A percentile compares a stretch with the other conserved stretches of the same genome.
These are phyloP conservation scores for Nothobranchius kuhntae DNA, from an alignment of 2,113 vertebrate genomes.

Conservation along the genomic window DNA sequence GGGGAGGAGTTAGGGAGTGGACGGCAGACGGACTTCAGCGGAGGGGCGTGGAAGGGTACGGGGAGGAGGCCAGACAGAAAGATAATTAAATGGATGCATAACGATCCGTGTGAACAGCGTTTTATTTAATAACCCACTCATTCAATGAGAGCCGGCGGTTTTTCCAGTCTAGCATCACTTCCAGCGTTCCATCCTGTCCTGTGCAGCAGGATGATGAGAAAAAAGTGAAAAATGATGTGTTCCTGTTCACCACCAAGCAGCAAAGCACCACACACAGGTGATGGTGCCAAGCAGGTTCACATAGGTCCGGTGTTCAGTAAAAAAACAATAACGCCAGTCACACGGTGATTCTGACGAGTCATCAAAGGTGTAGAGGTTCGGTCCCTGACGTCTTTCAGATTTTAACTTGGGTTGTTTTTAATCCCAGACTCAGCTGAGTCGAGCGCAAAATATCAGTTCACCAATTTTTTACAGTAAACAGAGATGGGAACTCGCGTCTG, in stretches of 20 bases:
- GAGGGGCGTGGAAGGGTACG: constrained; percentile 38
- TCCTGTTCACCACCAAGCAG: constrained; percentile 34
- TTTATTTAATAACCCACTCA: constrained; percentile 47
- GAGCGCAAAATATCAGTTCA: background rate
- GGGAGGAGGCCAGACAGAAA: constrained; percentile 51
- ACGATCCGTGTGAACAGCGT: constrained; percentile 52
- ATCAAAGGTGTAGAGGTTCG: too few species aligned
- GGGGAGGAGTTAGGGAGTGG: constrained; percentile 53
- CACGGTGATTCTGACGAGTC: too few species aligned
- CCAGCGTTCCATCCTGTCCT: constrained; percentile 26
- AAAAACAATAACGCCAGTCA: too few species aligned
- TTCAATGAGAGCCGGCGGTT: constrained; percentile 29
- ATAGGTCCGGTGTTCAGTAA: background rate
- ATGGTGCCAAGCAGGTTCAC: constrained; percentile 49
- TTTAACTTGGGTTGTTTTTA: constrained; percentile 28
- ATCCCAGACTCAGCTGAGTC: constrained; percentile 41
- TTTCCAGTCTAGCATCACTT: constrained; percentile 27
- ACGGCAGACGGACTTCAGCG: constrained; percentile 49
- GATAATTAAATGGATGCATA: constrained; percentile 63
- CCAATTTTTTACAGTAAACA: too few species aligned
- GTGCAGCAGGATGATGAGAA: background rate
- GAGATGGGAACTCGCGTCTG: too few species aligned
- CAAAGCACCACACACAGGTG: constrained; percentile 37
- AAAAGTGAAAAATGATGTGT: constrained; percentile 29
- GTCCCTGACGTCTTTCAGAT: constrained; percentile 37